These are phyloP conservation scores for Drosophila fungiperda DNA, from an alignment of 2,888 invertebrate species.

Conservation along the genomic window DNA sequence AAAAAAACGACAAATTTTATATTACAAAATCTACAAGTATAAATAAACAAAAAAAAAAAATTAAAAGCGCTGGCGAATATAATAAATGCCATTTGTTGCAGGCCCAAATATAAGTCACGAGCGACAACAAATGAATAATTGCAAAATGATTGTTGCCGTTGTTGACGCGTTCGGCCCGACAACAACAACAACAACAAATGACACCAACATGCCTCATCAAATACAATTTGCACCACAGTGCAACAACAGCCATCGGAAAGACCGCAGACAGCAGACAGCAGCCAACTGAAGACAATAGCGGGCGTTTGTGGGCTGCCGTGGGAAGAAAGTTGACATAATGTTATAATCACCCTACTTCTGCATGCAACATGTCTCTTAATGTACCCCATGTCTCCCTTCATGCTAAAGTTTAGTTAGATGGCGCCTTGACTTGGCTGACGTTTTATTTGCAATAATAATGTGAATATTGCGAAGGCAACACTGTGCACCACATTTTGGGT, in stretches of 20 bases:
- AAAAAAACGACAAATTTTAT: constrained; percentile 57
- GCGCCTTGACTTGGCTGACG: constrained; percentile 65
- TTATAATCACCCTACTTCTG: constrained; percentile 72
- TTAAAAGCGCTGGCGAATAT: constrained; percentile 67
- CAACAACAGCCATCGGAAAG: constrained; percentile 18
- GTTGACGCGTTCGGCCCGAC: constrained; percentile 48
- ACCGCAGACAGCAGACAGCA: constrained; percentile 3
- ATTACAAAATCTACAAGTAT: constrained; percentile 60
- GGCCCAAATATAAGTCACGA: constrained; percentile 77
- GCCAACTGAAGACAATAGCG: constrained; percentile 39
- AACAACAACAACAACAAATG: constrained; percentile 23
- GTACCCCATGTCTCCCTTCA: neutral
- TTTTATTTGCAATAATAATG: constrained; percentile 68
- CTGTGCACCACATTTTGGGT: constrained; percentile 40
- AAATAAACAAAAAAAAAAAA: constrained; percentile 36
- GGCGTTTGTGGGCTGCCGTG: constrained; percentile 61
- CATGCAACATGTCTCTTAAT: constrained; percentile 14
- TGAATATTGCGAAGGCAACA: constrained; percentile 60
- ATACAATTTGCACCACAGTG: constrained; percentile 48
- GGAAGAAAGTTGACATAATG: constrained; percentile 81
- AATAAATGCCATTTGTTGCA: constrained; percentile 69
- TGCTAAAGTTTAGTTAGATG: constrained; percentile 34
- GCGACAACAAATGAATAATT: constrained; percentile 67
- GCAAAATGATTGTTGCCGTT: constrained; percentile 61
- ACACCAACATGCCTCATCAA: constrained; percentile 46